phyloP scores from a whole-genome alignment of 2,888 invertebrate species.

The Erannis defoliaria region DNA sequence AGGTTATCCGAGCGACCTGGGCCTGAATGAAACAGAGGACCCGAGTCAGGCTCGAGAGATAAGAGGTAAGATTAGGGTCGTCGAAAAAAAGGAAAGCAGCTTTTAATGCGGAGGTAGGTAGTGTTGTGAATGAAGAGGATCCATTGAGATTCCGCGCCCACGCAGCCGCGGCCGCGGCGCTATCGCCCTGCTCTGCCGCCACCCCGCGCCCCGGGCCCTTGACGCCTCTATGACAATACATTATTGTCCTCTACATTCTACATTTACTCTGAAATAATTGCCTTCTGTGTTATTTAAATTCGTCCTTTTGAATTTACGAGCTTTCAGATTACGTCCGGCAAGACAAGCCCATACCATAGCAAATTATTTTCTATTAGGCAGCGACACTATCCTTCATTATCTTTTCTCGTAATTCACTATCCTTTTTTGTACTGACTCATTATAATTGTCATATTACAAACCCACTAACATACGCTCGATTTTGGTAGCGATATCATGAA shows the following conservation, averaged over 20 bases:
- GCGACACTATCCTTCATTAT: background rate
- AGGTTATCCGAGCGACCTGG: conserved; percentile 79
- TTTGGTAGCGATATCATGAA: conserved; percentile 61
- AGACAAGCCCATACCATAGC: background rate
- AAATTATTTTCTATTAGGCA: background rate
- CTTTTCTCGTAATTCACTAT: background rate
- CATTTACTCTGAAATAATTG: conserved; percentile 62
- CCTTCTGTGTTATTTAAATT: conserved; percentile 69
- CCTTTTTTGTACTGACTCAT: background rate
- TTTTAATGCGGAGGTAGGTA: conserved; percentile 82
- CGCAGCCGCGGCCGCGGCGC: conserved; percentile 65
- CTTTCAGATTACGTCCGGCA: conserved; percentile 21
- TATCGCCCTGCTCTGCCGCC: conserved; percentile 58
- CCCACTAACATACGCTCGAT: conserved; percentile 10
- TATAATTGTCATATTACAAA: background rate
- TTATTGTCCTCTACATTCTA: conserved; percentile 24
- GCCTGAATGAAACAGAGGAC: conserved; percentile 84
- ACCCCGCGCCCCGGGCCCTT: conserved; percentile 57
- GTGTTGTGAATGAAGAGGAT: conserved; percentile 85
- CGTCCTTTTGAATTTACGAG: conserved; percentile 44
- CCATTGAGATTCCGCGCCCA: conserved; percentile 83
- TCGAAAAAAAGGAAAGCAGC: conserved; percentile 80
- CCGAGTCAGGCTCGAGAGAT: conserved; percentile 81
- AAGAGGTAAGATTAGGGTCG: conserved; percentile 83
- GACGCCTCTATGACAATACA: conserved; percentile 21